Evolutionary conservation across 2,797 vertebrate species (phyloP).

Genomic region (Enteromius thamalakanensis): DNA sequence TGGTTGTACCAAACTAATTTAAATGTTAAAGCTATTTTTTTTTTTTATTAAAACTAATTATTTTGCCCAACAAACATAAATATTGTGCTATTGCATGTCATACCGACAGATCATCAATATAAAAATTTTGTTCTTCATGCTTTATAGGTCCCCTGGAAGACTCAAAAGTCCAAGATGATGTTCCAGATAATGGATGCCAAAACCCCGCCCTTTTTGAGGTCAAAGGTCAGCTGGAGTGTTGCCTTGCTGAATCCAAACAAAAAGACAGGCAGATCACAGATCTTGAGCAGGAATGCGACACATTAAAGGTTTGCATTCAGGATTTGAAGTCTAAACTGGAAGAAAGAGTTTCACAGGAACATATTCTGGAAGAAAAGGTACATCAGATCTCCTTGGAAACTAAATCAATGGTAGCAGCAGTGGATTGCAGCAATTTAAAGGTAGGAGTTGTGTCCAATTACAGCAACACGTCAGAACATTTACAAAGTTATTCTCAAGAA

Average conservation of each 20-base stretch:
- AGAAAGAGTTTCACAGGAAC: slow-evolving; percentile 34
- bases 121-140: background rate
- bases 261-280: slow-evolving; percentile 73
- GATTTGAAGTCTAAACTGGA: slow-evolving; percentile 47
- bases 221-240: slow-evolving; percentile 59
- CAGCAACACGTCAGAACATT: slow-evolving; percentile 17
- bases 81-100: background rate
- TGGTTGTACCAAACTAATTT: background rate
- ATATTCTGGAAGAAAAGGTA: slow-evolving; percentile 44
- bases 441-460: slow-evolving; percentile 25
- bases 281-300: slow-evolving; percentile 44
- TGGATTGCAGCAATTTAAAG: slow-evolving; percentile 22
- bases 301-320: slow-evolving; percentile 43
- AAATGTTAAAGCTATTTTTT: background rate
- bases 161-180: slow-evolving; percentile 36
- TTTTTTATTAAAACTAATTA: background rate
- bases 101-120: background rate
- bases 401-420: background rate
- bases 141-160: slow-evolving; percentile 60
- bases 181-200: slow-evolving; percentile 58
- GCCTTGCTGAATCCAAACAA: slow-evolving; percentile 60
- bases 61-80: background rate
- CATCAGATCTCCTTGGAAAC: slow-evolving; percentile 39
- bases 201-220: slow-evolving; percentile 62
- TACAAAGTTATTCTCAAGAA: slow-evolving; percentile 18